Base-by-base conservation (phyloP, 2,888 invertebrate genomes). In the Hyalella azteca region DNA sequence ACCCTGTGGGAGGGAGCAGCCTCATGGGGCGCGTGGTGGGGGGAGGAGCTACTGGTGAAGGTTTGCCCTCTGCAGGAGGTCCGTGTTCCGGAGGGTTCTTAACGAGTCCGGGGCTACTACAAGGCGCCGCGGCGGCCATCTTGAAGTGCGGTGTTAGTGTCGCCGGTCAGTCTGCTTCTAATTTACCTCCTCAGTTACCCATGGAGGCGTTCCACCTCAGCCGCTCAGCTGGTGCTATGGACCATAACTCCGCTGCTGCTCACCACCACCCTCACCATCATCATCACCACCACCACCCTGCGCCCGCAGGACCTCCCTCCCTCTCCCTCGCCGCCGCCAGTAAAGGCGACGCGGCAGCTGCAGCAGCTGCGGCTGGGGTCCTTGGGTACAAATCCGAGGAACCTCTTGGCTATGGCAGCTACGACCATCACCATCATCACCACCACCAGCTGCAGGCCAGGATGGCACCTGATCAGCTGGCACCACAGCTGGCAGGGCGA, bases 361-460 rank as follows among this genome's bases (percentile, higher is more conserved):
- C 75, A 0, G 45, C 41, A 0, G 50, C 77, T 5, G 79, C 78
- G 22, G 79, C 82, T 5, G 79, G 79, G 4, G 79, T 81, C 15
- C 41, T 73, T 1, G 73, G 80, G 7, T 84, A 84, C 49, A 84
- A 84, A 73, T 78, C 79, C 1, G 84, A 84, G 49, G 82, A 82
- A 29, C 78, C 84, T 13, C 40, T 82, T 3, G 75, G 77, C 19
- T 84, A 84, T 49, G 80, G 82, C 22, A 80, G 81, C 36, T 81
- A 84, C 39, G 77, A 78, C 9, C 84, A 84, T 40, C 73, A 78
- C 36, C n/a, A n/a, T n/a, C 78, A 73, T 36, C 75, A 75, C 26
- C 75, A 45, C 45, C 75, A 75, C 75, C 75, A 75, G 45, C 45
- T 75, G 29, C 75, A 41, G 26, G 45, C 40, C 26, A 75, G 75